A percentile compares a stretch with the other conserved stretches of the same genome.
These are phyloP conservation scores for Drosophila merina DNA, from an alignment of 2,888 invertebrate species.

Conservation along the genomic window DNA sequence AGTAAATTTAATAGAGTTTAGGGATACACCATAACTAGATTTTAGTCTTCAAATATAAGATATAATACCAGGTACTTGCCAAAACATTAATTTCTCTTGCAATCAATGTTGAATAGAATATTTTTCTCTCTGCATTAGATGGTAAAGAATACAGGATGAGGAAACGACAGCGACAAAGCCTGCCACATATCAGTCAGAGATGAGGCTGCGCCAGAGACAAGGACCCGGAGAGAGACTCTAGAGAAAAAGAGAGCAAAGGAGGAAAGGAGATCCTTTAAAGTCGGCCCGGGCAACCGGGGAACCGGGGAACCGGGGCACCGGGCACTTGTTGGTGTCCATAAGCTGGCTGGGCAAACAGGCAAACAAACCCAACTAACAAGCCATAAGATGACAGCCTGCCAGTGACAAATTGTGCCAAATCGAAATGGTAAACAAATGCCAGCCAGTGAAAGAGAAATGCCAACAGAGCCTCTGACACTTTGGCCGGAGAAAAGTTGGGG, in stretches of 20 bases:
- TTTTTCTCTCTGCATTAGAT: not conserved
- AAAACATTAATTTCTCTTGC: no score
- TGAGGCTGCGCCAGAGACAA: slow-evolving; percentile 24
- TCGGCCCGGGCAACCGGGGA: slow-evolving; percentile 30
- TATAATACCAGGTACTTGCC: no score
- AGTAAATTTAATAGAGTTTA: no score
- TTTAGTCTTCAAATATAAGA: no score
- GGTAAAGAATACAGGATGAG: slow-evolving; percentile 24
- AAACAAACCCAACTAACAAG: slow-evolving; percentile 79
- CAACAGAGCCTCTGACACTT: slow-evolving; percentile 14
- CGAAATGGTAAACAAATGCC: slow-evolving; percentile 78
- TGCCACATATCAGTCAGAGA: slow-evolving; percentile 71
- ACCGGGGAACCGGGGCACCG: slow-evolving; percentile 4
- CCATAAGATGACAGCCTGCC: slow-evolving; percentile 79
- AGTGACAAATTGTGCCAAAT: slow-evolving; percentile 79
- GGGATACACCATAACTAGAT: no score
- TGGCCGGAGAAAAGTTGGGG: not conserved
- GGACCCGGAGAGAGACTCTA: slow-evolving; percentile 6
- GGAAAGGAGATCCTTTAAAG: slow-evolving; percentile 61
- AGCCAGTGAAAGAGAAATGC: slow-evolving; percentile 43
- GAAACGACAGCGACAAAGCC: slow-evolving; percentile 42
- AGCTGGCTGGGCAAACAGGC: slow-evolving; percentile 76
- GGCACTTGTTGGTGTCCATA: slow-evolving; percentile 79
- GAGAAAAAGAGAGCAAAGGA: slow-evolving; percentile 6
- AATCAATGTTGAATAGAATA: no score